phyloP scores from a whole-genome alignment of 1,140 invertebrate species.

The Eriocheir sinensis region DNA sequence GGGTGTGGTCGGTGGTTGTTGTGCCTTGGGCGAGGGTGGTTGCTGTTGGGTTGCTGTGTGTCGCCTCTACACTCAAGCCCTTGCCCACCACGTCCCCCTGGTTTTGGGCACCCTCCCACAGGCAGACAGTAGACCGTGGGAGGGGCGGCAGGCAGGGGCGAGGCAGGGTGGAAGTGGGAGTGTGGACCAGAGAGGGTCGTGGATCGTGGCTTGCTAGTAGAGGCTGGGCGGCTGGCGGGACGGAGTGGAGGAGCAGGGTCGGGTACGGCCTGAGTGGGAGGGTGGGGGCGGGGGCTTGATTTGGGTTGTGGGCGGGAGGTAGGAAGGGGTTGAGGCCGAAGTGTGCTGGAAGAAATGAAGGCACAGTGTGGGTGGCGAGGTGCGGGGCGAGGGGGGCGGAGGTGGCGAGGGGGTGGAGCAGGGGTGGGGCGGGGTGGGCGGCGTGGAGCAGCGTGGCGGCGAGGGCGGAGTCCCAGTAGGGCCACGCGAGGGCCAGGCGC shows the following conservation, averaged over 20 bases:
- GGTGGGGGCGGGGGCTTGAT: slow-evolving; percentile 35
- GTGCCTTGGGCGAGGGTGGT: not conserved
- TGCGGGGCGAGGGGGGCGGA: slow-evolving; percentile 36
- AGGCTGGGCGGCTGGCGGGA: slow-evolving; percentile 69
- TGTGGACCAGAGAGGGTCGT: slow-evolving; percentile 46
- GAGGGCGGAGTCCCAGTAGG: slow-evolving; percentile 95
- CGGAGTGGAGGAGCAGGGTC: slow-evolving; percentile 63
- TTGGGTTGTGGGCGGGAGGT: not conserved
- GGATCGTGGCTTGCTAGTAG: slow-evolving; percentile 69
- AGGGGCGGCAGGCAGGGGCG: slow-evolving; percentile 33
- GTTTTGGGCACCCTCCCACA: slow-evolving; percentile 49
- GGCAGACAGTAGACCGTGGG: slow-evolving; percentile 43
- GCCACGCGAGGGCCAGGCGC: slow-evolving; percentile 93
- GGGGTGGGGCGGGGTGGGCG: slow-evolving; percentile 84
- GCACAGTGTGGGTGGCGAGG: slow-evolving; percentile 58
- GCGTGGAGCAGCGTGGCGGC: slow-evolving; percentile 95
- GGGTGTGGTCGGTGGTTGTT: not conserved
- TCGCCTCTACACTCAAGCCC: not conserved
- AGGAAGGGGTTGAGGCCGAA: slow-evolving; percentile 56
- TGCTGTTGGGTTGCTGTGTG: not conserved
- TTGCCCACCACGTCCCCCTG: slow-evolving; percentile 26
- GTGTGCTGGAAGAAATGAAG: slow-evolving; percentile 59
- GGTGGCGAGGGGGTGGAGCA: slow-evolving; percentile 44
- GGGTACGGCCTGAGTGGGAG: slow-evolving; percentile 65
- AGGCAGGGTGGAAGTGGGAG: not conserved